Base-by-base conservation (phyloP, 2,797 vertebrate genomes). In the Octomys mimax region DNA sequence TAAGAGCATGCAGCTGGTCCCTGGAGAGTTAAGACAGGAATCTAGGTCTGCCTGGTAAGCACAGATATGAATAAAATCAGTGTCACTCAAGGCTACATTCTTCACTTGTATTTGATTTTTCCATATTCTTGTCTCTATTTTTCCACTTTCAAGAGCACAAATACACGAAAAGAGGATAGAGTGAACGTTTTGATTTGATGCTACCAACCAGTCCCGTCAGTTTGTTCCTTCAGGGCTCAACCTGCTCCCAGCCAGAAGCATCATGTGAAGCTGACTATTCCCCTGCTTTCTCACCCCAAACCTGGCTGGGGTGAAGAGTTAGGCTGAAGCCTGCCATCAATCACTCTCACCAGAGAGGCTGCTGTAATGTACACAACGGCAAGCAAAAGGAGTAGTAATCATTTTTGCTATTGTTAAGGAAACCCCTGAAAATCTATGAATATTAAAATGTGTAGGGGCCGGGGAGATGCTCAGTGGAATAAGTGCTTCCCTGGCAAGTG, bases 391-490 rank as follows among this genome's bases (percentile, higher is more conserved):
- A 94, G 62, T 54, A 87, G 10, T 10, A 19, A 73, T 4, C 42
- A 16, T 49, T 89, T 85, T 93, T 68, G 54, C 19, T 81, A 87
- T 70, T 36, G 49, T 42, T 83, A 86, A 39, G 28, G 62, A 83
- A 92, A 85, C 12, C n/a, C 90, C 79, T 91, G 39, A 92, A 61
- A 80, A 87, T 68, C 79, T 36, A 79, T 31, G 85, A 87, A 66
- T 61, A 87, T 33, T 91, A 57, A 54, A 54, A 18, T 18, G 54
- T 57, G 54, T 57, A 49, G 49, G 49, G 49, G 49, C 49, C 8
- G 11, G 49, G 11, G 49, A 49, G 49, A 49, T 49, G 49, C 49
- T 49, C 49, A 49, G 49, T 49, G 49, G 8, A 49, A 49, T 49
- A 49, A 49, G 49, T 10, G 49, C 49, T 11, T 49, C 2, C 49